phyloP scores from a whole-genome alignment of 2,113 vertebrate species.

The Pelobates fuscus region DNA sequence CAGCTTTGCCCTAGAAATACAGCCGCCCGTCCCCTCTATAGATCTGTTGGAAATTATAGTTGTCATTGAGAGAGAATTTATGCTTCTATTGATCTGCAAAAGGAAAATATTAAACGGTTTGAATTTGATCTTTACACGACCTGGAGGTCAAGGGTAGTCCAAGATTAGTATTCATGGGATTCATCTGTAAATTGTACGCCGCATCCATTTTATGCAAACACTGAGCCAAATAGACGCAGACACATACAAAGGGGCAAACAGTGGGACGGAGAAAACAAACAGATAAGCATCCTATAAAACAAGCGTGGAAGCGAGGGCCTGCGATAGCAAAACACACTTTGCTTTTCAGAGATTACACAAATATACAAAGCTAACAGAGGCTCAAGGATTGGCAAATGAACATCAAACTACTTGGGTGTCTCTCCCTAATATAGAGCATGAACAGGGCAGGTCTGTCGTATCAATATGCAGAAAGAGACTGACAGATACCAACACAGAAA shows the following conservation, averaged over 20 bases:
- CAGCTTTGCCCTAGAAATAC: conserved; percentile 67
- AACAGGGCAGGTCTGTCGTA: too few species aligned
- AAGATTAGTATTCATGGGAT: conserved; percentile 92
- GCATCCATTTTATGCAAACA: conserved; percentile 82
- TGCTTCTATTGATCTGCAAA: conserved; percentile 95
- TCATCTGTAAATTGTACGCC: conserved; percentile 78
- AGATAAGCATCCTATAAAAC: conserved; percentile 11
- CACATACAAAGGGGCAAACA: conserved; percentile 67
- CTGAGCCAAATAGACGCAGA: conserved; percentile 63
- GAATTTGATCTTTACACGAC: conserved; percentile 93
- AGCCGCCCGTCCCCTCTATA: conserved; percentile 79
- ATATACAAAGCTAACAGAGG: conserved; percentile 8
- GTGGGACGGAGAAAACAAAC: conserved; percentile 45
- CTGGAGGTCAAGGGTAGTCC: conserved; percentile 95
- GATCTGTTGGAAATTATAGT: conserved; percentile 99
- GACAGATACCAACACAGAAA: background rate
- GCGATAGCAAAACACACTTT: conserved; percentile 12
- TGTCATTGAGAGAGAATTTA: conserved; percentile 98
- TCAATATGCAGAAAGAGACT: background rate
- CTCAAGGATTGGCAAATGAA: too few species aligned
- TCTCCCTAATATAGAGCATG: too few species aligned
- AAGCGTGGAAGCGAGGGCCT: background rate
- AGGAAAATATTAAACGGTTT: conserved; percentile 98
- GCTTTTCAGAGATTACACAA: conserved; percentile 25
- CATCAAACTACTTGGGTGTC: too few species aligned